Evolutionary conservation across 1,140 invertebrate species (phyloP), one percentile per base, ranked within the genome.

Genomic region (Drosophila ambigua): DNA sequence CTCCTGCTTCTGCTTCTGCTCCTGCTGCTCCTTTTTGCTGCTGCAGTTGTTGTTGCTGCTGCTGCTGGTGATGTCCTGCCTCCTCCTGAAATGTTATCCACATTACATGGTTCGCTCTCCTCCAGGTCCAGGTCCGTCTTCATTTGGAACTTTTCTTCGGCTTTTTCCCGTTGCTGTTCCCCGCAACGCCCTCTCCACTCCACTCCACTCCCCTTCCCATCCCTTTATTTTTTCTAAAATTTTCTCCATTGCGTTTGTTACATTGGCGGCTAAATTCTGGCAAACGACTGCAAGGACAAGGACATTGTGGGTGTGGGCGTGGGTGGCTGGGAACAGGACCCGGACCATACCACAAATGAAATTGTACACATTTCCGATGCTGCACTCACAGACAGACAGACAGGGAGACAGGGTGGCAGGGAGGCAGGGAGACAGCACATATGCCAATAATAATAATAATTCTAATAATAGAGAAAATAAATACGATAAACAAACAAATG

Each of bases 41-140:
- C 3, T 39, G 35, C 35, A 39, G 4, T 4, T 39, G 4, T 39
- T 39, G 35, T 13, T 39, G 35, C 5, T 13, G 35, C n/a, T 31
- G 24, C 1, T 51, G 31, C 31, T 39, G 16, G 16, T 16, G 35
- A 39, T 53, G 59, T 51, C 13, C 43, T 50, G 49, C 44, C 68
- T 67, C 59, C 54, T n/a, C 26, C 72, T 77, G 68, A 79, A 79
- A 89, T 89, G 77, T 89, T 81, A 89, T 84, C 72, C 77, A 73
- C 77, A 65, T 81, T 80, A 80, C 85, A 89, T 78, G 85, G 59
- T 79, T 62, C 16, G 31, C 39, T 49, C 35, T 60, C 11, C 35
- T 39, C 11, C 11, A 52, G 69, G 53, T 57, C 13, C 57, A 62
- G 54, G 16, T 71, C 50, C 59, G 80, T 57, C 68, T 79, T 83